A percentile compares a stretch with the other conserved stretches of the same genome.
Evolutionary conservation across 2,888 invertebrate genomes (phyloP).

Genomic region (Hyposoter dolosus): DNA sequence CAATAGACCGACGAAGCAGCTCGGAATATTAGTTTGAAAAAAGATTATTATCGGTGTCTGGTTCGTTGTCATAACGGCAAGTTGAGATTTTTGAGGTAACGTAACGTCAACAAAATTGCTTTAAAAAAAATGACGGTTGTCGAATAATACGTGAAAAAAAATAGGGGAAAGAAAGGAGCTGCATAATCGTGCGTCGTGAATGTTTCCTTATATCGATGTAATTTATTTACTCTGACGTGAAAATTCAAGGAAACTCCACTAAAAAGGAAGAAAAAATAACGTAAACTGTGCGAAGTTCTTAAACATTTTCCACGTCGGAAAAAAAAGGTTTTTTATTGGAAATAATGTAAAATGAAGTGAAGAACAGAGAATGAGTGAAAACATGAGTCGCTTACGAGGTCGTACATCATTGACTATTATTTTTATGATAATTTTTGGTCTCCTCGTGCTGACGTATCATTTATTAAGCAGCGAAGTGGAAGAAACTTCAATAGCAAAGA

Average conservation of each 20-base stretch:
- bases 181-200: background rate
- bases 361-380: conserved; percentile 55
- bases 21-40: background rate
- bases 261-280: background rate
- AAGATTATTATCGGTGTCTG: background rate
- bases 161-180: background rate
- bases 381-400: conserved; percentile 79
- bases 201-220: background rate
- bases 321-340: background rate
- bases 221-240: background rate
- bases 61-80: background rate
- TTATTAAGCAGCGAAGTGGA: conserved; percentile 80
- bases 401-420: conserved; percentile 79
- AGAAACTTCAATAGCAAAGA: conserved; percentile 70
- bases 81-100: background rate
- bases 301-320: background rate
- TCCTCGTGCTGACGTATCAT: conserved; percentile 82
- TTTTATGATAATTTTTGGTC: conserved; percentile 77
- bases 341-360: conserved; percentile 21
- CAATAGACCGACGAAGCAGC: background rate
- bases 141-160: background rate
- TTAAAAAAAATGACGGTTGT: background rate
- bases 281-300: background rate
- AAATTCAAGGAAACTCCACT: background rate
- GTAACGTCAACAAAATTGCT: background rate